A percentile compares a stretch with the other conserved stretches of the same genome.
Evolutionary conservation across 2,113 vertebrate genomes (phyloP).

Genomic region (Maccullochella peelii): DNA sequence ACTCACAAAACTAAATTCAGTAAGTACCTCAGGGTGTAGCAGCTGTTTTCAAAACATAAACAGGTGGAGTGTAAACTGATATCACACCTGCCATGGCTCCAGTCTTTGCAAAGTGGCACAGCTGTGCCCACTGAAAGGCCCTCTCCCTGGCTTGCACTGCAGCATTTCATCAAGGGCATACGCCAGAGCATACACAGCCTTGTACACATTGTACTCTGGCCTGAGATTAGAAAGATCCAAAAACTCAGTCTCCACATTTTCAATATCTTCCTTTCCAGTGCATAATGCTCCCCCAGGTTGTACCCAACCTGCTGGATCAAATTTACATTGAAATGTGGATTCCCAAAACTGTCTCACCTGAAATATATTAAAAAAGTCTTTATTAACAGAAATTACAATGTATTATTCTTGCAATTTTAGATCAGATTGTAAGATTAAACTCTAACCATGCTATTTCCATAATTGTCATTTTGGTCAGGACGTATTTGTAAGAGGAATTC

Average conservation of each 20-base stretch:
- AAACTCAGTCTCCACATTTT: conserved; percentile 46
- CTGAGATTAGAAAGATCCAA: conserved; percentile 68
- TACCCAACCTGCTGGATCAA: conserved; percentile 24
- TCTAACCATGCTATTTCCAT: conserved; percentile 52
- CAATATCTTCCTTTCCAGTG: conserved; percentile 76
- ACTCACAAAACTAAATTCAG: neutral
- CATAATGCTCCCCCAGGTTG: conserved; percentile 27
- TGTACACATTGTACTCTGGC: conserved; percentile 63
- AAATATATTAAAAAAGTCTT: neutral
- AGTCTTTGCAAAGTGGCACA: conserved; percentile 33
- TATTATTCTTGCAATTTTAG: neutral
- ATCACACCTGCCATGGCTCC: conserved; percentile 52
- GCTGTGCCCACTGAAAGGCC: conserved; percentile 38
- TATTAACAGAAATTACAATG: neutral
- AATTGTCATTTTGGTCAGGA: conserved; percentile 36
- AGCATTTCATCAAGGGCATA: conserved; percentile 62
- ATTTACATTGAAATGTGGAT: conserved; percentile 71
- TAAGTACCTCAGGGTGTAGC: neutral
- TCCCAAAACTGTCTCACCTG: conserved; percentile 40
- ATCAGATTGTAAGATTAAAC: neutral
- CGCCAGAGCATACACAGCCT: conserved; percentile 70
- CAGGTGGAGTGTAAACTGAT: neutral
- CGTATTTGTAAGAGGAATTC: conserved; percentile 52
- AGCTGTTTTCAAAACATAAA: neutral
- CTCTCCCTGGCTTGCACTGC: conserved; percentile 39